These are phyloP conservation scores for Chymomyza amoena DNA, from an alignment of 2,888 invertebrate species.

Conservation along the genomic window DNA sequence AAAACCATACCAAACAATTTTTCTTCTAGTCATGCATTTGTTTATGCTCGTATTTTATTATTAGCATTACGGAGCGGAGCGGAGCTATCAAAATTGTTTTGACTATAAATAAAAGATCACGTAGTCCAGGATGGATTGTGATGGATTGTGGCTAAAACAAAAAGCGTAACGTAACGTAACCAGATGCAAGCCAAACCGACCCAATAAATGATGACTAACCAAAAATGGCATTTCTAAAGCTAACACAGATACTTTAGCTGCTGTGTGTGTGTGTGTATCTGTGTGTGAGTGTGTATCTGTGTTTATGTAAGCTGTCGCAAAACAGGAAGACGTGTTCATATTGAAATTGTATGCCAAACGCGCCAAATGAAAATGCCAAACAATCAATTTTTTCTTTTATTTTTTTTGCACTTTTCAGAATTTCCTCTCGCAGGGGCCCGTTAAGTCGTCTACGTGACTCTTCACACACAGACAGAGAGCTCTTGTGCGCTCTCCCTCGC, in stretches of 20 bases:
- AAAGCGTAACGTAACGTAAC: too few relatives aligned
- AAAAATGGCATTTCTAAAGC: background rate
- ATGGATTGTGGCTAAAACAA: background rate
- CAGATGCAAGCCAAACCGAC: background rate
- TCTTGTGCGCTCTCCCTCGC: constrained; percentile 10
- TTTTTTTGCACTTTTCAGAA: background rate
- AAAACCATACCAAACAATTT: background rate
- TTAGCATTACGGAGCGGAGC: background rate
- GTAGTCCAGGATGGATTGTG: background rate
- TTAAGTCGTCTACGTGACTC: constrained; percentile 3
- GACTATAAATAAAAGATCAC: background rate
- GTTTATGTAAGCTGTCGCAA: constrained; percentile 28
- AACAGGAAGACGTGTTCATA: constrained; percentile 66
- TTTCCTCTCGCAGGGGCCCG: constrained; percentile 4
- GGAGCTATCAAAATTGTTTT: background rate
- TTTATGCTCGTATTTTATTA: background rate
- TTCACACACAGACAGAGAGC: background rate
- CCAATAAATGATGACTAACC: background rate
- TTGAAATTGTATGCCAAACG: constrained; percentile 31
- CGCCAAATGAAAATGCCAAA: constrained; percentile 2
- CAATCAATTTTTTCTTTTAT: constrained; percentile 1
- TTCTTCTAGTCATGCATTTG: background rate
- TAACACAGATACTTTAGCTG: constrained; percentile 21
- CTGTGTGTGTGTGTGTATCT: constrained; percentile 6
- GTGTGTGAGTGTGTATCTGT: constrained; percentile 13